These are phyloP conservation scores for Galleria mellonella DNA, from an alignment of 1,140 invertebrate genomes.

Conservation along the genomic window DNA sequence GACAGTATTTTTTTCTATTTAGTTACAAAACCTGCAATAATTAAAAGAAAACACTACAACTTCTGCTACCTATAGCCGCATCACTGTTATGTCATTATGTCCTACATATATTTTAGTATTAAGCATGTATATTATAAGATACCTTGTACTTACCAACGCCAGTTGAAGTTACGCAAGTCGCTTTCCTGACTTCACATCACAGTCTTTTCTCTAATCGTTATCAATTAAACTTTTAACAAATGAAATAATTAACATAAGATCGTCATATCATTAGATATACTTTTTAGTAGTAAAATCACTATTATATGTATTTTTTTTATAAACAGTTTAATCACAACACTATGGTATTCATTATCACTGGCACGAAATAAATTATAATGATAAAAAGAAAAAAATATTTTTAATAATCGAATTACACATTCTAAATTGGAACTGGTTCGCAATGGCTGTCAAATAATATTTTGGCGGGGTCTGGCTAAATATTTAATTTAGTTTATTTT, in stretches of 20 bases:
- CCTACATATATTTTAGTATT: not conserved
- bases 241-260: too few species aligned
- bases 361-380: constrained; percentile 1
- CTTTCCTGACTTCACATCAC: constrained; percentile 11
- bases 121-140: not conserved
- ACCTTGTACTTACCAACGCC: constrained; percentile 10
- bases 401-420: not conserved
- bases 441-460: not conserved
- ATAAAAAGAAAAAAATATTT: too few species aligned
- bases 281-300: not conserved
- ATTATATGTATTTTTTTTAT: constrained; percentile 1
- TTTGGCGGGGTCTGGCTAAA: not conserved
- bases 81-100: not conserved
- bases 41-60: too few species aligned
- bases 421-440: not conserved
- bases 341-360: constrained; percentile 8
- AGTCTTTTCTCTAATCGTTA: not conserved
- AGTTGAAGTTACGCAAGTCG: constrained; percentile 16
- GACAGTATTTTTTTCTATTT: too few species aligned
- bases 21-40: too few species aligned
- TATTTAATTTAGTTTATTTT: not conserved
- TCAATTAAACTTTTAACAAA: too few species aligned
- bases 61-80: too few species aligned
- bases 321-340: constrained; percentile 9
- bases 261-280: too few species aligned